Conservation (phyloP, 2,797 vertebrate species). For the Australoheros facetus region DNA sequence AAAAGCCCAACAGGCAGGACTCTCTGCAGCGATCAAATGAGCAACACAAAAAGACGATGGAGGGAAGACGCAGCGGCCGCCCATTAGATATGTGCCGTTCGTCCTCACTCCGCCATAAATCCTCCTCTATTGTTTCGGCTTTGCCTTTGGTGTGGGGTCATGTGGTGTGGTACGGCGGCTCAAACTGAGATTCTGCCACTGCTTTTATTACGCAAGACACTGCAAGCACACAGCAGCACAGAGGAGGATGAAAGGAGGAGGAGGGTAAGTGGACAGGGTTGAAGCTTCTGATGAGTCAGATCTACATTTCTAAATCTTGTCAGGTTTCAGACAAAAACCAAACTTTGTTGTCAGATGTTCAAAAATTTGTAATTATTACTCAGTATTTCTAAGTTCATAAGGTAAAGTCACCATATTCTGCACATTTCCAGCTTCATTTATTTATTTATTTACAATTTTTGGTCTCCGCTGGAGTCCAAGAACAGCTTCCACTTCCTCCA, state of each 20-base stretch:
- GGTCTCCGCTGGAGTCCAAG: not conserved
- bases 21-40: not conserved
- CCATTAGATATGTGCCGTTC: not conserved
- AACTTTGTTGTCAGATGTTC: not conserved
- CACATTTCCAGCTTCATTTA: not conserved
- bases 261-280: not conserved
- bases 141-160: conserved; percentile 17
- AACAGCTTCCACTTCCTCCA: not conserved
- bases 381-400: not conserved
- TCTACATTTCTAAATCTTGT: not conserved
- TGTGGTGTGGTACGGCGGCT: not conserved
- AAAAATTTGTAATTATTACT: not conserved
- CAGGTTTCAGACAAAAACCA: not conserved
- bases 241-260: not conserved
- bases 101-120: not conserved
- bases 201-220: conserved; percentile 49
- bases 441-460: not conserved
- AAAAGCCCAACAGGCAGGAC: conserved; percentile 14
- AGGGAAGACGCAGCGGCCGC: not conserved
- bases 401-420: not conserved
- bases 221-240: conserved; percentile 39
- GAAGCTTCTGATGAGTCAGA: not conserved
- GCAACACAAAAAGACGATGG: not conserved
- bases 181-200: not conserved
- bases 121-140: not conserved